Conservation (phyloP, 1,140 invertebrate species). For the Hestina assimilis region DNA sequence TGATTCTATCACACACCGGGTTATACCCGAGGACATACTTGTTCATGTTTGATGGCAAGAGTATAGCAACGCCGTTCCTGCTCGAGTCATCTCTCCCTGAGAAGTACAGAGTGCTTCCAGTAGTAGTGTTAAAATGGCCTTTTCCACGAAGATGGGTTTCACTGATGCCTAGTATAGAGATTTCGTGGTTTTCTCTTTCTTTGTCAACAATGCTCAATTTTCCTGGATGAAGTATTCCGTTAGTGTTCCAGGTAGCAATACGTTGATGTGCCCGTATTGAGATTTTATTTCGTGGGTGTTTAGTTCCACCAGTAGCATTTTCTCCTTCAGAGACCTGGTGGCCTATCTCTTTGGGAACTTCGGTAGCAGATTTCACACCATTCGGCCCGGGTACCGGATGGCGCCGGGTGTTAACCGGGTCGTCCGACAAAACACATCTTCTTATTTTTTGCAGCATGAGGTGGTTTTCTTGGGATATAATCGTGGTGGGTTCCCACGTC, state of each 20-base stretch:
- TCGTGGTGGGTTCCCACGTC: conserved; percentile 9
- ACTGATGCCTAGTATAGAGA: conserved; percentile 15
- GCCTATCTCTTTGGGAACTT: neutral
- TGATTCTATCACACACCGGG: no score
- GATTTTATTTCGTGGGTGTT: neutral
- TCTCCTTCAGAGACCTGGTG: conserved; percentile 2
- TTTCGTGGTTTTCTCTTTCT: neutral
- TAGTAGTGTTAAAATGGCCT: conserved; percentile 12
- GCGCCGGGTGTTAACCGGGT: conserved; percentile 20
- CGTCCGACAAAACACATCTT: conserved; percentile 5
- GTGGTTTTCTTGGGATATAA: conserved; percentile 22
- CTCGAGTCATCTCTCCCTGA: no score
- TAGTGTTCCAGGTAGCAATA: no score
- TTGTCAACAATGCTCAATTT: no score
- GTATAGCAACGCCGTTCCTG: no score
- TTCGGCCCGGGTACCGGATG: conserved; percentile 17
- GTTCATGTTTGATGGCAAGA: no score
- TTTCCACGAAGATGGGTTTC: no score
- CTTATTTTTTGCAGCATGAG: neutral
- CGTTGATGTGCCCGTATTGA: no score
- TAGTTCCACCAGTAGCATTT: conserved; percentile 19
- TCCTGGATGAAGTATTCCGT: no score
- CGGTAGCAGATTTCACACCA: conserved; percentile 14
- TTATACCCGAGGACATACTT: no score
- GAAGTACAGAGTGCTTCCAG: no score